Conservation (phyloP, 2,113 vertebrate genomes). For the Macaca fascicularis region T2T-MFA8v1.1 NC_088380.1:127278001-127278500, state of each 20-base stretch:
- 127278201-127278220: not conserved
- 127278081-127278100: not conserved
- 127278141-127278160: not conserved
- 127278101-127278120: not conserved
- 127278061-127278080: not conserved
- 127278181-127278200: not conserved
- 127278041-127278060: not conserved
- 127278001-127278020: rapidly evolving
- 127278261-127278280: not conserved
- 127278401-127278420: not conserved
- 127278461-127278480: not conserved
- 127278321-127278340: not conserved
- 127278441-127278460: not conserved
- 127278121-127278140: not conserved
- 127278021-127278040: not conserved
- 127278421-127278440: not conserved
- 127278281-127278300: not conserved
- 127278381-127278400: not conserved
- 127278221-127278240: not conserved
- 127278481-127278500: not conserved
- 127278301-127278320: not conserved
- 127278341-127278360: not conserved
- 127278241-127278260: not conserved
- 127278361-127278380: not conserved
- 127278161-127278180: not conserved